Evolutionary conservation across 2,888 invertebrate genomes (phyloP), one percentile per base, ranked within the genome.

Genomic region (Tetragonula carbonaria): DNA sequence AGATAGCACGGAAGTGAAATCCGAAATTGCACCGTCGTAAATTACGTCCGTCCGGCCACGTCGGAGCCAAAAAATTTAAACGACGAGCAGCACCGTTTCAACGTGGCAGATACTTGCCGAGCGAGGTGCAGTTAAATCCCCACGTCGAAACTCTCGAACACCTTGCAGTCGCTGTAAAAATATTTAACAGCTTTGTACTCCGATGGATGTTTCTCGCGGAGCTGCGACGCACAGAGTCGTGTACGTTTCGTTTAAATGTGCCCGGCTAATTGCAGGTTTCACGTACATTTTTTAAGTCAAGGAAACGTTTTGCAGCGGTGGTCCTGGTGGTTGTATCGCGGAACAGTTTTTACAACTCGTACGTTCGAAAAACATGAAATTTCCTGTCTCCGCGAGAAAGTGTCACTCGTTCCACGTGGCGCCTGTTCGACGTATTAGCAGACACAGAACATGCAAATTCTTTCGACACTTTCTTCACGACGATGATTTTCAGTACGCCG

Each of bases 271-370:
- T 84, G 83, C 74, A 70, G 50, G 33, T 62, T 67, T 28, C 33
- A 16, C 62, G 51, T 85, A 82, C 75, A 88, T 81, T 82, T 89
- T 87, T 86, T 71, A 83, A 63, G 59, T 33, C n/a, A 66, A 53
- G 67, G 59, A 86, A 82, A 76, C 71, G 74, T 66, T 75, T 66
- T 33, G 74, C 33, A 63, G 78, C 62, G 23, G 63, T 33, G 28
- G 28, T 28, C 28, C 28, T 28, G 28, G 28, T 28, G 18, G 33
- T 33, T 33, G 63, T 21, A 63, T 71, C 51, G 50, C 16, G 14
- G 33, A 51, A 45, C 73, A 67, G 66, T 74, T 85, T 65, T 86
- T 33, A 5, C 59, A 50, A 38, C 67, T 63, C 23, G 71, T 45
- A 8, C 53, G 23, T 74, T 84, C 65, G 71, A 63, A 63, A 81